Conservation (phyloP, 2,888 invertebrate species). For the Habroteleia sp. region DNA sequence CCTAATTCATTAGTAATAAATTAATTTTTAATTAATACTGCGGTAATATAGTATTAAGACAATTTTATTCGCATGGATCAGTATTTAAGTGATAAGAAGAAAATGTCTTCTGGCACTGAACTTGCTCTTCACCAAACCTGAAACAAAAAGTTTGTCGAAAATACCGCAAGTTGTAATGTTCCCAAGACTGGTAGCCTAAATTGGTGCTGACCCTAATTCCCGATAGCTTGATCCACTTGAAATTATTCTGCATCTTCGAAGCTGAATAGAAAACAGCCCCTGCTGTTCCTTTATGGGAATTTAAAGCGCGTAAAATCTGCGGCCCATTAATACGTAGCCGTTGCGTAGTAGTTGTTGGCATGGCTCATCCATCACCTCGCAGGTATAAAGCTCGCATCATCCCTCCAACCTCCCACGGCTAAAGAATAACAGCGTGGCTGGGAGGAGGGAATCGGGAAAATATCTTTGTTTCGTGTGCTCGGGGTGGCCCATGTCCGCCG, state of each 20-base stretch:
- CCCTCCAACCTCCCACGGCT: constrained; percentile 46
- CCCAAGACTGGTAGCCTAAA: constrained; percentile 30
- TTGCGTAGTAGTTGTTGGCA: constrained; percentile 67
- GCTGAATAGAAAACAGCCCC: constrained; percentile 68
- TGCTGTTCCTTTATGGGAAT: constrained; percentile 68
- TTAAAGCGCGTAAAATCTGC: constrained; percentile 79
- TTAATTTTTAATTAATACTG: too few relatives aligned
- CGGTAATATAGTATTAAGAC: too few relatives aligned
- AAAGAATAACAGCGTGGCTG: constrained; percentile 40
- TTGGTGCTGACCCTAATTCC: constrained; percentile 32
- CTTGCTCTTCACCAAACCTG: too few relatives aligned
- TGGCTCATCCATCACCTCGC: constrained; percentile 76
- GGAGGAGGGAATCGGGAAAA: constrained; percentile 42
- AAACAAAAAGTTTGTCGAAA: too few relatives aligned
- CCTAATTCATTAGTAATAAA: too few relatives aligned
- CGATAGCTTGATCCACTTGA: constrained; percentile 30
- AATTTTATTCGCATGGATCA: too few relatives aligned
- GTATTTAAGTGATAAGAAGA: too few relatives aligned
- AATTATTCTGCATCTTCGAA: constrained; percentile 25
- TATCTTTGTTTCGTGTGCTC: constrained; percentile 69
- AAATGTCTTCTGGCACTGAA: too few relatives aligned
- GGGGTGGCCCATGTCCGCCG: constrained; percentile 76
- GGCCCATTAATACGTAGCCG: constrained; percentile 74
- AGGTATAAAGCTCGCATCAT: constrained; percentile 62
- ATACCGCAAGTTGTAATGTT: too few relatives aligned